Base-by-base conservation (phyloP, 2,113 vertebrate species). In the Asarcornis scutulata region DNA sequence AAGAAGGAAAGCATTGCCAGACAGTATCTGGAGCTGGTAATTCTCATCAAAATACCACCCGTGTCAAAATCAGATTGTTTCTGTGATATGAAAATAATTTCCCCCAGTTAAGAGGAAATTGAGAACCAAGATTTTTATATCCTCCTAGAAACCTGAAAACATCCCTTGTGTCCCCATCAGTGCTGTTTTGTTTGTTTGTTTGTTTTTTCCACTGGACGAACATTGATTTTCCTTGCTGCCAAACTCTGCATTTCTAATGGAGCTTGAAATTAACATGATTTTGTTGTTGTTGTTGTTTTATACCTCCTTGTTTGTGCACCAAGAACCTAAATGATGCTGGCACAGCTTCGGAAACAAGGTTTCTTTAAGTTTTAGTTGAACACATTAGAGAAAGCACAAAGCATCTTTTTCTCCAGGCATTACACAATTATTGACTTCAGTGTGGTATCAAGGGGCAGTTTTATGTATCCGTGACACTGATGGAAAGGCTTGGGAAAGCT, bases 221-320 rank as follows among this genome's bases (percentile, higher is more conserved):
- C 93, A 97, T 97, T 97, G 97, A 97, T 97, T 97, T 96, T 96
- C 95, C 94, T 96, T 91, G 63, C 83, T 94, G 83, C 89, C 91
- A 94, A 91, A 89, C n/a, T 89, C 88, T 89, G 83, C 92, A 86
- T 96, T 97, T 97, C 97, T 97, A 97, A 97, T 97, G 96, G 94
- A 96, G 94, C 97, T 96, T 97, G 97, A 97, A 97, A 97, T 97
- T 94, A 97, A 97, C 96, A 96, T 46, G 71, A 58, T 38, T 93
- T 96, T 80, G 4, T 48, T 21, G 42, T 91, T 92, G 55, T 93
- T 40, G 84, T 84, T 91, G 93, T 94, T 97, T 92, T 95, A 97
- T 96, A 87, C 87, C 80, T 96, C 83, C 89, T 93, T 94, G 83
- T 91, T 97, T 92, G 85, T 17, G 2, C 95, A 83, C 88, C 91